These are phyloP conservation scores for Leptinotarsa juncta DNA, from an alignment of 2,888 invertebrate genomes.

Conservation along the genomic window DNA sequence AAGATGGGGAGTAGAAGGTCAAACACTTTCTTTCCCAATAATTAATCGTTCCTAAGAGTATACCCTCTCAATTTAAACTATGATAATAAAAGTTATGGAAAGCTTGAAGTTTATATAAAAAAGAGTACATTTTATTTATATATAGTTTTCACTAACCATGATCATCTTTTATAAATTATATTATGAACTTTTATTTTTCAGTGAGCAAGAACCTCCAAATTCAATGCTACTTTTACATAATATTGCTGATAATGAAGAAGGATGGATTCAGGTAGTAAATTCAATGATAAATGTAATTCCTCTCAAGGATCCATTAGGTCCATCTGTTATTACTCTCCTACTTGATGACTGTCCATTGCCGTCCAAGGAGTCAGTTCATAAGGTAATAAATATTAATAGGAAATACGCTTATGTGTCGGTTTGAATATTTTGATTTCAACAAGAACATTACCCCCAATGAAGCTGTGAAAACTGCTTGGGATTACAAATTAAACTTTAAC, in stretches of 20 bases:
- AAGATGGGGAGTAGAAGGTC: too few species aligned
- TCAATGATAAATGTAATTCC: conserved; percentile 88
- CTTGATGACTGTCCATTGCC: conserved; percentile 94
- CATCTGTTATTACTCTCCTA: conserved; percentile 88
- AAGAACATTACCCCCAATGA: too few species aligned
- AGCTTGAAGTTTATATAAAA: too few species aligned
- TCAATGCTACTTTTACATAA: conserved; percentile 85
- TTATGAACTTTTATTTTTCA: conserved; percentile 61
- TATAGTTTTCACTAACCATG: too few species aligned
- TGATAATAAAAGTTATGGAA: too few species aligned
- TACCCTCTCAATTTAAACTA: too few species aligned
- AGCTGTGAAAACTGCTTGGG: too few species aligned
- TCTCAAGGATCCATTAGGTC: conserved; percentile 85
- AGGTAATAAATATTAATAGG: conserved; percentile 63
- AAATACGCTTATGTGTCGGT: neutral
- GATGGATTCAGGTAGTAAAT: conserved; percentile 89
- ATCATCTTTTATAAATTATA: neutral
- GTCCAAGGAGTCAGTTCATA: conserved; percentile 73
- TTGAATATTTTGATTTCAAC: too few species aligned
- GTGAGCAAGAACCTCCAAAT: conserved; percentile 89
- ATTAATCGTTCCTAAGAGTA: too few species aligned
- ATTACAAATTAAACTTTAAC: too few species aligned
- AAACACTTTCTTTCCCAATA: too few species aligned
- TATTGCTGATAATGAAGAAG: conserved; percentile 90
- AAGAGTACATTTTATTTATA: too few species aligned